Percentiles rank a stretch among this genome's conserved stretches.
These are phyloP conservation scores for Paramuricea clavata DNA, from an alignment of 92 coral and sea anemone genomes.

Conservation along the genomic window DNA sequence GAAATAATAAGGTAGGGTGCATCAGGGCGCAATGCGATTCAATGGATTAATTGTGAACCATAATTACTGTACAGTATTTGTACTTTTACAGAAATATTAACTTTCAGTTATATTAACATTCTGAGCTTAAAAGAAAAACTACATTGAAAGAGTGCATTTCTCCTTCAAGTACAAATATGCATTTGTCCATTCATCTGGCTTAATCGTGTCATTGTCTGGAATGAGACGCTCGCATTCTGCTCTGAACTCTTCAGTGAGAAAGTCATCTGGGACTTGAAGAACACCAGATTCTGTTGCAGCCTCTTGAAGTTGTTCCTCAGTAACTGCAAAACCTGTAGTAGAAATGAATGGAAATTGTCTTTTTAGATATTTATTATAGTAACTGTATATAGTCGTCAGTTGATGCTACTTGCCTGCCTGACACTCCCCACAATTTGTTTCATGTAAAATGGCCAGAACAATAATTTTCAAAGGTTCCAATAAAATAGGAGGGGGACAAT, in stretches of 20 bases:
- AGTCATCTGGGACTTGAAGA: constrained; percentile 50
- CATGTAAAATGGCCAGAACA: too few relatives aligned
- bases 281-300: constrained; percentile 64
- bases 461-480: too few relatives aligned
- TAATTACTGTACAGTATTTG: too few relatives aligned
- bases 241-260: constrained; percentile 44
- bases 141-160: constrained; percentile 5
- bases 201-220: constrained; percentile 59
- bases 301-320: constrained; percentile 73
- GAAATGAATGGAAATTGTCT: too few relatives aligned
- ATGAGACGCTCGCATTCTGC: constrained; percentile 55
- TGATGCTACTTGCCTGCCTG: too few relatives aligned
- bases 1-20: too few relatives aligned
- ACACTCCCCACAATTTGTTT: too few relatives aligned
- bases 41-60: too few relatives aligned
- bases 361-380: too few relatives aligned
- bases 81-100: not conserved
- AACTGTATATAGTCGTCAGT: too few relatives aligned
- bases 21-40: too few relatives aligned
- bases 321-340: constrained; percentile 47
- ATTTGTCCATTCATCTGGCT: constrained; percentile 50
- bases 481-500: too few relatives aligned
- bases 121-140: not conserved
- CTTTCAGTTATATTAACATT: not conserved
- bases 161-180: constrained; percentile 46